Percentiles rank a stretch among this genome's conserved stretches.
Conservation (phyloP, 2,113 vertebrate species). For the Rhipidura dahli region DNA sequence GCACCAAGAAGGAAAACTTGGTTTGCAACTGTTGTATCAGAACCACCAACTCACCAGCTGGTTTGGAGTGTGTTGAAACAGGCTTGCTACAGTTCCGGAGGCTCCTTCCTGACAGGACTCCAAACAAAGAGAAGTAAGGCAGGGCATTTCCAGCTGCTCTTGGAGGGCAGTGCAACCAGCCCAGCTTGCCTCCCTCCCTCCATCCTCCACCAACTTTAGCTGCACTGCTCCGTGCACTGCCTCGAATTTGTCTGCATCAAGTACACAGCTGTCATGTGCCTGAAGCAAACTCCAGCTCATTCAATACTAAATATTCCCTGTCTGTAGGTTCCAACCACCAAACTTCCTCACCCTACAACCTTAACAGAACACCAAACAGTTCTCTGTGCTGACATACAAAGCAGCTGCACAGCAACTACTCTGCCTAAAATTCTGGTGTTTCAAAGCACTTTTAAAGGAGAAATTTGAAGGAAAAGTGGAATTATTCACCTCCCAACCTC, state of each 20-base stretch:
- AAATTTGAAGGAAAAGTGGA: background rate
- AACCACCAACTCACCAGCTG: background rate
- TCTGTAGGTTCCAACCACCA: background rate
- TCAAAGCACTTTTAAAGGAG: background rate
- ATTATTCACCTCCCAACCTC: background rate
- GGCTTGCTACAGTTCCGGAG: background rate
- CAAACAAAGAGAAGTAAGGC: rapidly evolving
- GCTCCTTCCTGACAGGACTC: background rate
- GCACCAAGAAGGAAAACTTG: background rate
- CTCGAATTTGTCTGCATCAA: background rate
- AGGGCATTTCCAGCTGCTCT: background rate
- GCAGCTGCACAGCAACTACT: background rate
- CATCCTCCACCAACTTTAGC: background rate
- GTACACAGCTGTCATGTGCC: background rate
- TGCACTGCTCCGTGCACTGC: background rate
- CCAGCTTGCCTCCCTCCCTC: background rate
- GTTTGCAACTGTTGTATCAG: background rate
- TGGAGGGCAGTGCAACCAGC: background rate
- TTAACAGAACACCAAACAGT: background rate
- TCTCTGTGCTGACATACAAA: background rate
- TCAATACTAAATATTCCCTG: background rate
- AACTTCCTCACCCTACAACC: background rate
- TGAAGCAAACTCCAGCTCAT: background rate
- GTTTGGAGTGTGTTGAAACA: background rate
- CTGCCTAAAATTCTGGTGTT: background rate